These are phyloP conservation scores for Stictonetta naevosa DNA, from an alignment of 2,113 vertebrate genomes.

Conservation along the genomic window DNA sequence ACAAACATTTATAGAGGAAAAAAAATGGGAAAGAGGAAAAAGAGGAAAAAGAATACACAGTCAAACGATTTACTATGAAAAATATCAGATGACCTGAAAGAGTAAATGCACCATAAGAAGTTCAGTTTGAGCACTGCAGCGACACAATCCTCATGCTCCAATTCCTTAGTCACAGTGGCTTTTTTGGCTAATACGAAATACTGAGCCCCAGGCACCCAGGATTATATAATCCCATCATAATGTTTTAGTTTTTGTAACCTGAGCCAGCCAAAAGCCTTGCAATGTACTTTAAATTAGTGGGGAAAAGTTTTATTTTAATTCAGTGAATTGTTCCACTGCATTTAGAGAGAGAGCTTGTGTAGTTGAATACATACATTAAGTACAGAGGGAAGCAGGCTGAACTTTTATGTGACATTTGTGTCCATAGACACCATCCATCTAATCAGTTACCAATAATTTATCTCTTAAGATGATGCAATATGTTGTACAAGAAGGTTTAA, in stretches of 20 bases:
- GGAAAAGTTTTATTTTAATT: not conserved
- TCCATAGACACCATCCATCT: not conserved
- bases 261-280: fast-evolving
- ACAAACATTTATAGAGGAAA: not conserved
- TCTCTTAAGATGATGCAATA: not conserved
- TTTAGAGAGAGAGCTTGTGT: not conserved
- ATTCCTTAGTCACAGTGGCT: not conserved
- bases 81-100: not conserved
- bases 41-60: not conserved
- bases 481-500: not conserved
- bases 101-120: not conserved
- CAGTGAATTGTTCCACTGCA: not conserved
- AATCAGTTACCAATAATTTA: not conserved
- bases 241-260: not conserved
- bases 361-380: not conserved
- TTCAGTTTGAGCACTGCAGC: not conserved
- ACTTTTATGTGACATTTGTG: not conserved
- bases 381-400: not conserved
- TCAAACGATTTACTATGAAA: not conserved
- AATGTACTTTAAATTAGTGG: not conserved
- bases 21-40: not conserved
- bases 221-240: not conserved
- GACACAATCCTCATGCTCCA: not conserved
- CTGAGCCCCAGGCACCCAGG: not conserved
- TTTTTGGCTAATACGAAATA: not conserved